These are phyloP conservation scores for Morelia viridis DNA, from an alignment of 2,797 vertebrate genomes.

Conservation along the genomic window DNA sequence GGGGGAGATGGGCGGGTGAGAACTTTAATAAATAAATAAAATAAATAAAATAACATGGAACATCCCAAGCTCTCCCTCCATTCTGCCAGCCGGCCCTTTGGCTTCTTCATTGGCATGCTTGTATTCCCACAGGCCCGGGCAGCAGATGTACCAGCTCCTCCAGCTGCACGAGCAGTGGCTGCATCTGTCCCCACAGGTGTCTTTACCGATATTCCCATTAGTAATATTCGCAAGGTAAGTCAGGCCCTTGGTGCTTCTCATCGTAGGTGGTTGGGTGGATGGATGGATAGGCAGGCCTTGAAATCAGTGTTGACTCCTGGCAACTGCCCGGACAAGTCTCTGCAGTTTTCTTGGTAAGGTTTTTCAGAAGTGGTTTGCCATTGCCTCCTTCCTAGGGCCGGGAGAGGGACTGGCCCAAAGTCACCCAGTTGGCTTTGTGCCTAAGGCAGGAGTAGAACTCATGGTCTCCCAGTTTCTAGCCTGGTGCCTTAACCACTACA, in stretches of 20 bases:
- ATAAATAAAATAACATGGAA: no score
- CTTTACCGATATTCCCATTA: slow-evolving; percentile 94
- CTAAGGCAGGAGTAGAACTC: neutral
- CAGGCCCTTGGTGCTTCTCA: neutral
- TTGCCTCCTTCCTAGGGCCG: no score
- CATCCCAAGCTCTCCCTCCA: neutral
- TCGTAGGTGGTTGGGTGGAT: no score
- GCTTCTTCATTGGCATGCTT: neutral
- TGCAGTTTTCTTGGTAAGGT: no score
- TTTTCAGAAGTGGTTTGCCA: no score
- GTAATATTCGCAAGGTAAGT: slow-evolving; percentile 91
- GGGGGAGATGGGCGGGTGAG: no score
- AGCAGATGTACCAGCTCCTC: slow-evolving; percentile 44
- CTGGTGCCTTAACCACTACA: neutral
- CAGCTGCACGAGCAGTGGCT: slow-evolving; percentile 31
- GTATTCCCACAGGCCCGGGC: slow-evolving; percentile 57
- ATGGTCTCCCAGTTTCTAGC: neutral
- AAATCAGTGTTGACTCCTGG: no score
- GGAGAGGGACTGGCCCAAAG: neutral
- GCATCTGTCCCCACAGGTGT: slow-evolving; percentile 79
- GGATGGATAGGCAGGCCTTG: no score
- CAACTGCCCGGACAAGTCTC: no score
- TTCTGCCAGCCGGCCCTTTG: neutral
- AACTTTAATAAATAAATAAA: no score
- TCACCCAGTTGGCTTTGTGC: neutral